Evolutionary conservation across 2,797 vertebrate genomes (phyloP), one percentile per base, ranked within the genome.

Genomic region (Menidia menidia): DNA sequence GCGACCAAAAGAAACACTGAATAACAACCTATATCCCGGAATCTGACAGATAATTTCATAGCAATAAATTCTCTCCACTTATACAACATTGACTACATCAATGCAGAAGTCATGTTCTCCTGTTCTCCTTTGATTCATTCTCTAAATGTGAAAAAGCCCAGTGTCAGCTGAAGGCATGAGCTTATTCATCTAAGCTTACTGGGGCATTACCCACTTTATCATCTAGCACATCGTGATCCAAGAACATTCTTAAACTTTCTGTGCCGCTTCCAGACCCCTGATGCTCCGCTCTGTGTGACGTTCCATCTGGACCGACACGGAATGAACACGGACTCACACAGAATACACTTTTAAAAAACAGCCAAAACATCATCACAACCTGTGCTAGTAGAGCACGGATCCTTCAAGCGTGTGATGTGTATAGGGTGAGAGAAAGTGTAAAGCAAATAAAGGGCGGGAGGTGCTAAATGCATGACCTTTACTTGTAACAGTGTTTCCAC

Each of bases 21-120:
- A 25, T 25, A 25, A 25, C 25, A 25, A 2, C 25, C 25, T 25
- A 25, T 25, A 25, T 25, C 25, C 25, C 18, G 25, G 12, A 53
- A 43, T 19, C 32, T 68, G 33, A 30, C 32, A 12, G 30, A 44
- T 4, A 39, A n/a, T 66, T 61, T 61, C 15, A 14, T 12, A 15
- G 3, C 10, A 60, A 44, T 30, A 56, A 53, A 25, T 32, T 4
- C 39, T 58, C 5, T 3, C 3, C 14, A 51, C 43, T 56, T 33
- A 50, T 4, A 43, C 18, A 52, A 19, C 7, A 0, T 13, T 0
- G 33, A 44, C 0, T 54, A 16, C 9, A 0, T 33, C 44, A 30
- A 0, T 3, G 4, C 9, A 32, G 30, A 60, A 32, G 30, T 32
- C 2, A 32, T 45, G 32, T 1, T 14, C 25, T 54, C 15, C 15